These are phyloP conservation scores for Neoseiulus cucumeris DNA, from an alignment of 1,140 invertebrate species.

Conservation along the genomic window DNA sequence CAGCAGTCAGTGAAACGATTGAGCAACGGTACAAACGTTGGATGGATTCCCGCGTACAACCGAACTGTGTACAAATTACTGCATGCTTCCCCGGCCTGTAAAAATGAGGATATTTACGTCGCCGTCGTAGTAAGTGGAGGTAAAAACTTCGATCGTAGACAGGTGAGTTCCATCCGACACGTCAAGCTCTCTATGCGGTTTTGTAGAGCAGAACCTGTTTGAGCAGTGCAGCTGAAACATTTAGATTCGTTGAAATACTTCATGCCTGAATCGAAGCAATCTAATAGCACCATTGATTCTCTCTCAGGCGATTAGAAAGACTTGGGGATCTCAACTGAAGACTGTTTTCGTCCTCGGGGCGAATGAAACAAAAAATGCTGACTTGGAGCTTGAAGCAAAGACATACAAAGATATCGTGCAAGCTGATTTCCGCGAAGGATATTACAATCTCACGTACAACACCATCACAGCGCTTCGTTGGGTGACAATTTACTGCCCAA, in stretches of 20 bases:
- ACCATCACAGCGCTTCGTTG: slow-evolving; percentile 70
- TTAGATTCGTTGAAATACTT: too few relatives aligned
- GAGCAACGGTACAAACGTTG: background rate
- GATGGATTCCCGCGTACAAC: background rate
- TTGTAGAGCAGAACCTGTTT: too few relatives aligned
- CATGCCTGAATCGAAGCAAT: too few relatives aligned
- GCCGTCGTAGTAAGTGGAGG: background rate
- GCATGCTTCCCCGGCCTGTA: background rate
- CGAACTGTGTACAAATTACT: background rate
- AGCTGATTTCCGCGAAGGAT: slow-evolving; percentile 53
- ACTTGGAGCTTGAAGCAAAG: slow-evolving; percentile 33
- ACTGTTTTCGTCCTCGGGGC: background rate
- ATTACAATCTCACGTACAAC: slow-evolving; percentile 82
- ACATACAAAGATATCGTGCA: slow-evolving; percentile 58
- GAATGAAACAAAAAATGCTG: background rate
- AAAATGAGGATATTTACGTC: background rate
- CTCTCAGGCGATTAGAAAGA: slow-evolving; percentile 43
- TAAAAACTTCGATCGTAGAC: background rate
- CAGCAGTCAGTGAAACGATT: background rate
- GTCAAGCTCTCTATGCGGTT: too few relatives aligned
- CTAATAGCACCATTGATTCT: too few relatives aligned
- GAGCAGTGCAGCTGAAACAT: too few relatives aligned
- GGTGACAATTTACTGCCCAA: slow-evolving; percentile 48
- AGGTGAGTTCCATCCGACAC: background rate
- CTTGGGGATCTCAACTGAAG: slow-evolving; percentile 52